Base-by-base conservation (phyloP, 2,888 invertebrate species). In the Acronicta psi region DNA sequence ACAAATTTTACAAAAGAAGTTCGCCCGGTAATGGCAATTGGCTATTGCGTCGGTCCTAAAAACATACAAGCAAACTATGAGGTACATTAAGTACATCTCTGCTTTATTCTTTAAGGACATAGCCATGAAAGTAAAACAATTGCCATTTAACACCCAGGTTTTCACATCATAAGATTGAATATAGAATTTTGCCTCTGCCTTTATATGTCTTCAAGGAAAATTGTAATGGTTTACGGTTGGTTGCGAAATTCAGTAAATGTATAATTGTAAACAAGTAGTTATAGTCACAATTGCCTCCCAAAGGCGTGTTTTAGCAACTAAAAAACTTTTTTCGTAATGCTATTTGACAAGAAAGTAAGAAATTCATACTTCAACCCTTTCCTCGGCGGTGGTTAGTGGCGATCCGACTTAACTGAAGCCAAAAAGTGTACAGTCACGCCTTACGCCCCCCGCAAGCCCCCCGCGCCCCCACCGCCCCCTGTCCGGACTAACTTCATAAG, bases 351-450 rank as follows among this genome's bases (percentile, higher is more conserved):
- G 50, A 66, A 77, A 75, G 46, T 5, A 0, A 0, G 11, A 55
- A 59, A 68, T 69, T 40, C 0, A 0, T 3, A 78, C 68, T 82
- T 89, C 82, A 31, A 13, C 14, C 60, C 31, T 59, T 85, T 75
- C 54, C 2, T 18, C 38, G 20, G 41, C 13, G 14, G 44, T 44
- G 53, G 63, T 81, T 84, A 89, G 85, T 89, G 92, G 92, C 92
- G 90, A 92, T 93, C 90, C 87, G 88, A 88, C 90, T 93, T 90
- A 92, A 87, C 88, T 88, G 92, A 92, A 92, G 91, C 91, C 93
- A 93, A 94, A 94, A 94, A 94, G 93, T 93, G 93, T 94, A 92
- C 89, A 92, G 92, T 92, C 93, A 93, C 93, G 92, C 91, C 87
- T 88, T 86, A 75, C 79, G 69, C 80, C 74, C 73, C 75, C 77